Percentiles rank a stretch among this genome's conserved stretches.
phyloP scores from a whole-genome alignment of 2,888 invertebrate species.

The Nebria brevicollis region DNA sequence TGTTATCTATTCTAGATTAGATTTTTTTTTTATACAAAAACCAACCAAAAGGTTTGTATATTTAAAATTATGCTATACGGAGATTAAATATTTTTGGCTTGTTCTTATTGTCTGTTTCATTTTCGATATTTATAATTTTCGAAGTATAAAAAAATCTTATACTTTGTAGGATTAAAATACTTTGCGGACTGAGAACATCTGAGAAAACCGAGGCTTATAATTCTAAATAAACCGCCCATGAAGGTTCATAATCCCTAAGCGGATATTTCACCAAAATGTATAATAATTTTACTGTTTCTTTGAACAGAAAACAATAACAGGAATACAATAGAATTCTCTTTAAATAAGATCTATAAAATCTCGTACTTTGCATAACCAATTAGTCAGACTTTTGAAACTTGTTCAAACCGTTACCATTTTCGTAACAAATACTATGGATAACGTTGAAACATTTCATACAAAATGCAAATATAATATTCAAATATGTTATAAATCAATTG shows the following conservation, averaged over 20 bases:
- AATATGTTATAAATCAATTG: neutral
- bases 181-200: neutral
- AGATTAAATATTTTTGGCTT: no score
- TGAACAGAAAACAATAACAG: conserved; percentile 7
- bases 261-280: neutral
- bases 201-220: neutral
- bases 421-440: neutral
- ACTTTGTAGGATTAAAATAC: neutral
- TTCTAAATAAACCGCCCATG: conserved; percentile 13
- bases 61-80: no score
- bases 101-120: no score
- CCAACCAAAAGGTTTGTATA: no score
- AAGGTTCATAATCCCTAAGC: neutral
- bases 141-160: no score
- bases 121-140: no score
- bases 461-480: neutral
- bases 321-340: neutral
- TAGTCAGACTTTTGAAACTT: neutral
- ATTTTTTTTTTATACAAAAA: no score
- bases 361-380: neutral
- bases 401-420: neutral
- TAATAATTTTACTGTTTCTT: conserved; percentile 18
- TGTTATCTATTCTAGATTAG: neutral
- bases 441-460: neutral
- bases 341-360: neutral